Evolutionary conservation across 2,113 vertebrate species (phyloP).

Genomic region (Anarrhichthys ocellatus): DNA sequence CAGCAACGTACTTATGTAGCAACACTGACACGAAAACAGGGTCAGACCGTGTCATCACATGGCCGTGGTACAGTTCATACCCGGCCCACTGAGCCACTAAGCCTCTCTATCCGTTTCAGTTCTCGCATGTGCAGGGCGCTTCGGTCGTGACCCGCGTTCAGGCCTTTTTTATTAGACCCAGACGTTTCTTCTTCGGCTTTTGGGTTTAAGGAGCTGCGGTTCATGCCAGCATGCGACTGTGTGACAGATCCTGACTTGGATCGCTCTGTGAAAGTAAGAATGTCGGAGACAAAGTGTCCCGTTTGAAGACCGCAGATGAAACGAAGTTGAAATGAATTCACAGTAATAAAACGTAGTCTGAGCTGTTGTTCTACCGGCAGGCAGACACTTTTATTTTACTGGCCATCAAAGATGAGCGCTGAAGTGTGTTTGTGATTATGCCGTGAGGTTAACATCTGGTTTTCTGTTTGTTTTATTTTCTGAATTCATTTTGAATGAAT

Average conservation of each 20-base stretch:
- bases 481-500: background rate
- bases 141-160: constrained; percentile 59
- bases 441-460: constrained; percentile 11
- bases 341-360: constrained; percentile 23
- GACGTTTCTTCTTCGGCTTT: constrained; percentile 37
- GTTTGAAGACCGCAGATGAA: constrained; percentile 26
- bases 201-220: constrained; percentile 39
- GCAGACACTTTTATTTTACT: constrained; percentile 16
- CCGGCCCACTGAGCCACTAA: constrained; percentile 61
- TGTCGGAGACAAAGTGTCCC: background rate
- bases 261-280: constrained; percentile 50
- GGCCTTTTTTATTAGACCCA: constrained; percentile 71
- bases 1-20: background rate
- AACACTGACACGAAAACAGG: constrained; percentile 39
- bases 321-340: constrained; percentile 10
- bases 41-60: constrained; percentile 44
- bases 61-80: constrained; percentile 60
- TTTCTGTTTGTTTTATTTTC: background rate
- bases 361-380: background rate
- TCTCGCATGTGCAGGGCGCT: constrained; percentile 53
- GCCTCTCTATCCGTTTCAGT: constrained; percentile 61
- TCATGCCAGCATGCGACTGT: constrained; percentile 49
- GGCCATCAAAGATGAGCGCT: constrained; percentile 20
- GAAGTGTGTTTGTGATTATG: constrained; percentile 24
- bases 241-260: constrained; percentile 50